phyloP scores from a whole-genome alignment of 37 sponge, comb jelly and placozoan genomes.

The Chondrilla cf. caribensis region DNA sequence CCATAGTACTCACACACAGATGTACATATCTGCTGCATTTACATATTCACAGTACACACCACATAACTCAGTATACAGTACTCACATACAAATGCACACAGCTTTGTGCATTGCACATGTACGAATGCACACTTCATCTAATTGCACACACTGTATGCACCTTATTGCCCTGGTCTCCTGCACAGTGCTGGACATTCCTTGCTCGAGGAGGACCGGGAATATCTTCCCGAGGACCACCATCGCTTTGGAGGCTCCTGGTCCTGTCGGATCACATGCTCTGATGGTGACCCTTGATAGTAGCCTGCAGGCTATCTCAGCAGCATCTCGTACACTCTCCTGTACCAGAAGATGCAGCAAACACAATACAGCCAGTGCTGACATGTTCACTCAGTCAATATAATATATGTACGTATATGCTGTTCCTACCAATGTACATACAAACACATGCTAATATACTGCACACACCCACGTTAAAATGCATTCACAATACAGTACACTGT shows the following conservation, averaged over 20 bases:
- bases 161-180: constrained; percentile 50
- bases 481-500: too few relatives aligned
- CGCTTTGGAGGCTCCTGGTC: neutral
- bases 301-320: constrained; percentile 68
- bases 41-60: too few relatives aligned
- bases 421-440: too few relatives aligned
- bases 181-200: constrained; percentile 61
- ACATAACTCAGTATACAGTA: too few relatives aligned
- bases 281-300: constrained; percentile 75
- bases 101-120: too few relatives aligned
- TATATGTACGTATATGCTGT: neutral
- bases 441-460: too few relatives aligned
- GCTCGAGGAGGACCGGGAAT: constrained; percentile 73
- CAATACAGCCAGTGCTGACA: too few relatives aligned
- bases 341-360: neutral
- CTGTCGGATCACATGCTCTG: constrained; percentile 44
- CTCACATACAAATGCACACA: constrained; percentile 1
- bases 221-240: constrained; percentile 41
- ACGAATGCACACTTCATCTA: neutral
- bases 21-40: neutral
- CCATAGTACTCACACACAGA: neutral
- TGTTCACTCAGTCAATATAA: too few relatives aligned
- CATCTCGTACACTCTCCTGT: constrained; percentile 75
- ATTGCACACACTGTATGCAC: neutral
- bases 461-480: neutral